Evolutionary conservation across 2,888 invertebrate species (phyloP).

Genomic region (Archaeoteleia sp.): DNA sequence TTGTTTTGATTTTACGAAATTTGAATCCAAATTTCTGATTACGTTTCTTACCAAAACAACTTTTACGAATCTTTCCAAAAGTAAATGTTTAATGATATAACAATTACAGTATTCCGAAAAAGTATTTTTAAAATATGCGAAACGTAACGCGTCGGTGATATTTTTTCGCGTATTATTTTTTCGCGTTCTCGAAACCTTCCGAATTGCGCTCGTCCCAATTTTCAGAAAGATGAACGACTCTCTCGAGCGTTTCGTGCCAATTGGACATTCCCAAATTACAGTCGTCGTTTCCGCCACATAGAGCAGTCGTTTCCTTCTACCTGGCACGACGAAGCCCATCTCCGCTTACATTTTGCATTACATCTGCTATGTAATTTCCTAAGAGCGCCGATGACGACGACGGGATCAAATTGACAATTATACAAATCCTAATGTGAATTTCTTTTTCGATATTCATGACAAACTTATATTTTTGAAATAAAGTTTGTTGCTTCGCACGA

Average conservation of each 20-base stretch:
- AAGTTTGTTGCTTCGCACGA: too few relatives aligned
- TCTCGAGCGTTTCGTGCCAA: slow-evolving; percentile 55
- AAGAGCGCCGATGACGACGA: slow-evolving; percentile 26
- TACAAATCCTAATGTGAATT: neutral
- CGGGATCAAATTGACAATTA: slow-evolving; percentile 26
- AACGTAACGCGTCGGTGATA: too few relatives aligned
- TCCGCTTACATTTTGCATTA: slow-evolving; percentile 49
- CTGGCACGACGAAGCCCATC: slow-evolving; percentile 42
- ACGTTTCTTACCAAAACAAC: too few relatives aligned
- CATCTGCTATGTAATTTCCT: slow-evolving; percentile 45
- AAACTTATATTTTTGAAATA: too few relatives aligned
- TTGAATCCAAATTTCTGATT: too few relatives aligned
- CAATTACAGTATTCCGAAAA: too few relatives aligned
- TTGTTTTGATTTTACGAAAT: too few relatives aligned
- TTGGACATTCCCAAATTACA: slow-evolving; percentile 59
- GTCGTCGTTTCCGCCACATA: slow-evolving; percentile 54
- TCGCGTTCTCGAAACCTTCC: slow-evolving; percentile 28
- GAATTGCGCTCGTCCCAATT: slow-evolving; percentile 54
- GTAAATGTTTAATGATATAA: too few relatives aligned
- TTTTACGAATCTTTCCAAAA: too few relatives aligned
- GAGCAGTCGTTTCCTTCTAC: slow-evolving; percentile 46
- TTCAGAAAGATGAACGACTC: slow-evolving; percentile 52
- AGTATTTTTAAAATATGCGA: too few relatives aligned
- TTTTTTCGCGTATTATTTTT: neutral
- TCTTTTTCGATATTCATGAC: too few relatives aligned